A percentile compares a stretch with the other conserved stretches of the same genome.
Evolutionary conservation across 2,888 invertebrate species (phyloP).

Genomic region (Zaprionus obscuricornis): DNA sequence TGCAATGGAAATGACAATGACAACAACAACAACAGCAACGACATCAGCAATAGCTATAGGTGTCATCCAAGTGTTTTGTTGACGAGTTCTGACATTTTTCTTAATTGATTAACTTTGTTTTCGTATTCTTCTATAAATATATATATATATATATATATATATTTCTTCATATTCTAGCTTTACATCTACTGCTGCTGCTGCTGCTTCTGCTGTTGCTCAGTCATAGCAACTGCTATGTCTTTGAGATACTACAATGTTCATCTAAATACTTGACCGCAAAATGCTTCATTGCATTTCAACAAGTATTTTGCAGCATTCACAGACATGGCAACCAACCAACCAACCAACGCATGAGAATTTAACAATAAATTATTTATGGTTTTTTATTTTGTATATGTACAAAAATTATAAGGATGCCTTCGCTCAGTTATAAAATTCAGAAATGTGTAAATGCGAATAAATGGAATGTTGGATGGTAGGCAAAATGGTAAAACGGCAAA

Average conservation of each 20-base stretch:
- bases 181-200: no score
- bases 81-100: slow-evolving; percentile 57
- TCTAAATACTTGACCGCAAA: slow-evolving; percentile 30
- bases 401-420: slow-evolving; percentile 28
- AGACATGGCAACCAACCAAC: not conserved
- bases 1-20: slow-evolving; percentile 14
- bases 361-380: slow-evolving; percentile 50
- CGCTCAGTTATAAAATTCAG: slow-evolving; percentile 25
- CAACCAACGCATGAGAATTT: slow-evolving; percentile 7
- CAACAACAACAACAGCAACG: no score
- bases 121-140: slow-evolving; percentile 37
- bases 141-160: no score
- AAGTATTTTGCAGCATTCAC: slow-evolving; percentile 19
- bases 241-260: slow-evolving; percentile 31
- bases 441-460: slow-evolving; percentile 15
- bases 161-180: no score
- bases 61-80: slow-evolving; percentile 47
- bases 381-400: slow-evolving; percentile 9
- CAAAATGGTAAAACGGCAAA: slow-evolving; percentile 46
- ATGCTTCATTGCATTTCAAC: slow-evolving; percentile 21
- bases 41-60: no score
- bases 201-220: no score
- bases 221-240: no score
- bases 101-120: slow-evolving; percentile 73
- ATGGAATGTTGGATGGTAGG: slow-evolving; percentile 14